phyloP scores from a whole-genome alignment of 2,888 invertebrate species.

The Diadromus collaris region DNA sequence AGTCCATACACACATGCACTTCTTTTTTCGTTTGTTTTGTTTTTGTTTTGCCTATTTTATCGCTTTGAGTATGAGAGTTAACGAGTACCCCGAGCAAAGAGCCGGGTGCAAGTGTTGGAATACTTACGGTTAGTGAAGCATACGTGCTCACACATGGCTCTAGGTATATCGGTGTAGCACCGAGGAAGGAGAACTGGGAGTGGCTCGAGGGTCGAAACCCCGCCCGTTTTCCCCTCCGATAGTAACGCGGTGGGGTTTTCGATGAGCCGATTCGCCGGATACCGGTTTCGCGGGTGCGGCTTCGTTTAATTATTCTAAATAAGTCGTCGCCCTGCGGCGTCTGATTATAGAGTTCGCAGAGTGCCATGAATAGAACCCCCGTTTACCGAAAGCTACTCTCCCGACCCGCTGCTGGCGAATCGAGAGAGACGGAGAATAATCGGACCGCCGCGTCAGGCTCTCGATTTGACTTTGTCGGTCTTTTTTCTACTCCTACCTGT shows the following conservation, averaged over 20 bases:
- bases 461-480: conserved; percentile 36
- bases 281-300: conserved; percentile 73
- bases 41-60: conserved; percentile 50
- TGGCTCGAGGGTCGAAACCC: conserved; percentile 18
- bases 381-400: conserved; percentile 76
- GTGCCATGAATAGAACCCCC: conserved; percentile 78
- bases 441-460: conserved; percentile 28
- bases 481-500: conserved; percentile 30
- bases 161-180: not conserved
- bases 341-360: conserved; percentile 78
- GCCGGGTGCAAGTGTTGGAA: conserved; percentile 25
- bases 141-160: conserved; percentile 24
- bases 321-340: conserved; percentile 77
- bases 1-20: conserved; percentile 14
- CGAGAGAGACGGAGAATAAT: conserved; percentile 55
- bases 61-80: conserved; percentile 50
- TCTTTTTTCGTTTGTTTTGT: not conserved
- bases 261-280: conserved; percentile 68
- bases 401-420: conserved; percentile 26
- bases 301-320: conserved; percentile 79
- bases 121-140: not conserved
- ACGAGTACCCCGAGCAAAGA: conserved; percentile 48
- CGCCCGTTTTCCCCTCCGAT: conserved; percentile 69
- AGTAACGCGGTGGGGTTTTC: conserved; percentile 63
- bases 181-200: conserved; percentile 40